Conservation (phyloP, 1,140 invertebrate genomes). For the Drosophila saltans region DNA sequence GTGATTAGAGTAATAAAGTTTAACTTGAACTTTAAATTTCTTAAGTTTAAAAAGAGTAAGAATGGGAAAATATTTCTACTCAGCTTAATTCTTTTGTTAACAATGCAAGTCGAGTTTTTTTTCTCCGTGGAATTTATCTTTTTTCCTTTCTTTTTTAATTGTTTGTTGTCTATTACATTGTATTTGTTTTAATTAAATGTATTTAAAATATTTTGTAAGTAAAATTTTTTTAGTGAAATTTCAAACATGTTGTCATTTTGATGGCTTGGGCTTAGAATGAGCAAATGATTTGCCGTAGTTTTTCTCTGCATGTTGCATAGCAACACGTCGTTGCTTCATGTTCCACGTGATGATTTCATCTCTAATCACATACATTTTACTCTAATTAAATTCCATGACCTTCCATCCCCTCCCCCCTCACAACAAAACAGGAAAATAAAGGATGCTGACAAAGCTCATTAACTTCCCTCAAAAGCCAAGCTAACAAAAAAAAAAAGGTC, state of each 20-base stretch:
- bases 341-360: conserved; percentile 11
- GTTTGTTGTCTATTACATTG: not conserved
- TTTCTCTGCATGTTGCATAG: not conserved
- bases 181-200: conserved; percentile 6
- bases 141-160: not conserved
- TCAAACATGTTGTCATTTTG: conserved; percentile 8
- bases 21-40: too few species aligned
- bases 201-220: not conserved
- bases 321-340: conserved; percentile 4
- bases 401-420: not conserved
- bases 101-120: not conserved
- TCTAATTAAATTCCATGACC: conserved; percentile 19
- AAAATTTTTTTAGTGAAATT: not conserved
- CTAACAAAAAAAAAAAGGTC: not conserved
- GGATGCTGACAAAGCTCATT: conserved; percentile 19
- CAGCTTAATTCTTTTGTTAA: too few species aligned
- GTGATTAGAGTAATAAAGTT: too few species aligned
- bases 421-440: not conserved
- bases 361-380: conserved; percentile 18
- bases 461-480: not conserved
- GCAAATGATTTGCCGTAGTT: not conserved
- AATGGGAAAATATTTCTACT: too few species aligned
- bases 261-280: not conserved
- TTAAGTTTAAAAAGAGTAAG: too few species aligned
- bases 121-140: not conserved